Conservation (phyloP, 2,113 vertebrate genomes). For the Gymnorhina tibicen region DNA sequence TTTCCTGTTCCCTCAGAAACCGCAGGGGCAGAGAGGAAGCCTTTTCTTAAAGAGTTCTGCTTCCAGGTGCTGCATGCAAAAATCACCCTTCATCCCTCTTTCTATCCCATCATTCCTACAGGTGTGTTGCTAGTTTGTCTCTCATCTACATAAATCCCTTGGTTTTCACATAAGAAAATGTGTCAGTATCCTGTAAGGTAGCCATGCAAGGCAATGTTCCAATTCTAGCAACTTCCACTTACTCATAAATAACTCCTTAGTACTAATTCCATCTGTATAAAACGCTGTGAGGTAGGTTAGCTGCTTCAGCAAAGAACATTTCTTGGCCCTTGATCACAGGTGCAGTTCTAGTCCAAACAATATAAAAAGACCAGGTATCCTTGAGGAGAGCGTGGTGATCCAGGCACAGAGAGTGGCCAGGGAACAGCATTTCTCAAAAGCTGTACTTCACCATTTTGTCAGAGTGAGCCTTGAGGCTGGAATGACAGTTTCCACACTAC, state of each 20-base stretch:
- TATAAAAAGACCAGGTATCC: neutral
- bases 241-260: neutral
- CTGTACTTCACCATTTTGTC: neutral
- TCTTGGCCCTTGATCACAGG: neutral
- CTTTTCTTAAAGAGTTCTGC: neutral
- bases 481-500: accelerated
- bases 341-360: neutral
- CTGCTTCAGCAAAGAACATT: neutral
- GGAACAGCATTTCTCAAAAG: neutral
- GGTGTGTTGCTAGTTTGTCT: neutral
- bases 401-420: neutral
- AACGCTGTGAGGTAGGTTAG: neutral
- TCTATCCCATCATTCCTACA: neutral
- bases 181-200: neutral
- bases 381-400: neutral
- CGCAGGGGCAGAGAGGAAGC: neutral
- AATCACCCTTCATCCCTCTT: neutral
- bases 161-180: neutral
- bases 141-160: neutral
- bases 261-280: neutral
- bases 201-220: neutral
- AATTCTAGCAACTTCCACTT: neutral
- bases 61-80: neutral
- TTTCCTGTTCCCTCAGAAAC: neutral
- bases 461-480: neutral